Evolutionary conservation across 2,888 invertebrate species (phyloP), one percentile per base, ranked within the genome.

Genomic region (Leucoptera coffeella): DNA sequence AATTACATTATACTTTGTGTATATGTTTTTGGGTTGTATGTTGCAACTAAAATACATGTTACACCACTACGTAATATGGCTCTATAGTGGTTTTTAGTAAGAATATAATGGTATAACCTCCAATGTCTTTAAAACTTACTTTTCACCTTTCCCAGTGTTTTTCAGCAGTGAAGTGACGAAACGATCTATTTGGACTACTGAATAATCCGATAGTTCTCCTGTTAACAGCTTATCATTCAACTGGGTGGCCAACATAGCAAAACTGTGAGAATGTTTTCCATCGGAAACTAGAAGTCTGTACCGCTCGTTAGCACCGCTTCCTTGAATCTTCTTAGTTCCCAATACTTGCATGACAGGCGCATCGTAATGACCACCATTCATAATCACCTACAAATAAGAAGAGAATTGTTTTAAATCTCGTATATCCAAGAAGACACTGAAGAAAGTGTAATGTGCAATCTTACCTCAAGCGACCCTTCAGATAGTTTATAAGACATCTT

Each of bases 181-280:
- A 37, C 82, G 78, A 32, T 85, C 82, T 29, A 93, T 77, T 41
- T 79, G 76, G 12, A 94, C 79, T 24, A 95, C 80, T 1, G 89
- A 79, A 41, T 75, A 77, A 36, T 84, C 83, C 1, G 78, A 76
- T 9, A 92, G 58, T 35, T 81, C 73, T 4, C 80, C 82, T 9
- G 73, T 72, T 13, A 74, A 71, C 32, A 83, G 64, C 48, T 78
- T 73, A 29, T 75, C 71, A 40, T 76, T 77, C 4, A 78, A 60
- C 30, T 87, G 59, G 6, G 90, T 88, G 0, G 91, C 91, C 32
- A 95, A 64, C 92, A 96, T 93, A 1, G 92, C 92, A 57, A 87
- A 89, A 29, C 89, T 90, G 45, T 85, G 85, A 3, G 80, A 75
- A 51, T 84, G 77, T 36, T 77, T 74, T 1, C 94, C 93, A 74